Evolutionary conservation across 2,113 vertebrate species (phyloP), one percentile per base, ranked within the genome.

Genomic region (Phalacrocorax aristotelis): DNA sequence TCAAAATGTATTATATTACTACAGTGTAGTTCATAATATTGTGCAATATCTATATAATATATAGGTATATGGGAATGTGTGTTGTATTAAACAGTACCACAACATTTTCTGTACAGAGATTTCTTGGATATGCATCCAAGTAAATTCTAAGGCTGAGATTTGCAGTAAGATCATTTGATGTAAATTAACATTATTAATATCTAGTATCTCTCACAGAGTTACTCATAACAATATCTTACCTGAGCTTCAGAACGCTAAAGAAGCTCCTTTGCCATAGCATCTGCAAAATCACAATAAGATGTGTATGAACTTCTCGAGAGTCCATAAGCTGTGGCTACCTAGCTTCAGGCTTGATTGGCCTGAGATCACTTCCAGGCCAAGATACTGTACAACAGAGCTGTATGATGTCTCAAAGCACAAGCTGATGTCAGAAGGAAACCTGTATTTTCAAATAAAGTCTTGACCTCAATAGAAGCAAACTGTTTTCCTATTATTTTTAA

Each of bases 61-160:
- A 60, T 1, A 55, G 36, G n/a, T 29, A 65, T 18, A 2, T 15
- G 52, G 77, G 20, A 71, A 0, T 21, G 46, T 66, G 25, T 60
- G 38, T 20, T 66, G 20, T 10, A 60, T 54, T 42, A 87, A 60
- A 75, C n/a, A 55, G 42, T 66, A 69, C 12, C 68, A 83, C 22
- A 69, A 51, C 13, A n/a, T 70, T 69, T 44, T 74, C 68, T 80
- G 34, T 25, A 55, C 52, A 79, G 32, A 77, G 15, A 34, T 54
- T 87, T 87, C 44, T 44, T 44, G 44, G 44, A 44, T 44, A 44
- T 16, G 44, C 15, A 68, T 82, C 69, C 83, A 83, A 83, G 75
- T 27, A 74, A 89, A 88, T 93, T 69, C 87, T 91, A 95, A 96
- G 94, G 91, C 92, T 92, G 80, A 66, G 40, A 83, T 89, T 84